Evolutionary conservation across 1,140 invertebrate genomes (phyloP).

Genomic region (Bursaphelenchus mucronatus): DNA sequence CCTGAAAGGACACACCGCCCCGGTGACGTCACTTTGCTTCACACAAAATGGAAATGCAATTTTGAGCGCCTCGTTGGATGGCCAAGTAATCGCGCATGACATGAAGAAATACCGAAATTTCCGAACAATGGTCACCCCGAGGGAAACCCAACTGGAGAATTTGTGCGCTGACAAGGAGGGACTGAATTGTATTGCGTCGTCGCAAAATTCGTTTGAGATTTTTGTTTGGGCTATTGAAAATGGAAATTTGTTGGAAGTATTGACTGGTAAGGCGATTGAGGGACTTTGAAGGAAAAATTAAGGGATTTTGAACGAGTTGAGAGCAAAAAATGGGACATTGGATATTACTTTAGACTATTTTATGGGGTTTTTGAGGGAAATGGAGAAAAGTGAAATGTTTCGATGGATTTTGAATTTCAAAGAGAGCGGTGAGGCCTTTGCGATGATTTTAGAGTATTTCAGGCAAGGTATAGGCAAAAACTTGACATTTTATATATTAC

Average conservation of each 20-base stretch:
- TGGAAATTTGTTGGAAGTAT: slow-evolving; percentile 31
- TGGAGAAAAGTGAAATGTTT: too few species aligned
- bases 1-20: slow-evolving; percentile 39
- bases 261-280: slow-evolving; percentile 1
- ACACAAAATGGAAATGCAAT: slow-evolving; percentile 47
- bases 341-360: too few species aligned
- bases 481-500: too few species aligned
- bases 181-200: slow-evolving; percentile 43
- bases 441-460: too few species aligned
- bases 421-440: too few species aligned
- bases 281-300: too few species aligned
- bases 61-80: slow-evolving; percentile 41
- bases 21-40: slow-evolving; percentile 40
- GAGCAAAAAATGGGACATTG: too few species aligned
- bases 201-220: slow-evolving; percentile 37
- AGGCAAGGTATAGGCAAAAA: too few species aligned
- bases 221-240: slow-evolving; percentile 43
- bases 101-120: slow-evolving; percentile 49
- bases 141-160: slow-evolving; percentile 43
- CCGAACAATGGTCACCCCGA: slow-evolving; percentile 42
- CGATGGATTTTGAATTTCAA: too few species aligned
- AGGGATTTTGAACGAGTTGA: too few species aligned
- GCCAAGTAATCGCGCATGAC: slow-evolving; percentile 44
- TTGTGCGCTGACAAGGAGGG: slow-evolving; percentile 37
- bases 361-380: too few species aligned